These are phyloP conservation scores for Naja naja DNA, from an alignment of 2,113 vertebrate species.

Conservation along the genomic window DNA sequence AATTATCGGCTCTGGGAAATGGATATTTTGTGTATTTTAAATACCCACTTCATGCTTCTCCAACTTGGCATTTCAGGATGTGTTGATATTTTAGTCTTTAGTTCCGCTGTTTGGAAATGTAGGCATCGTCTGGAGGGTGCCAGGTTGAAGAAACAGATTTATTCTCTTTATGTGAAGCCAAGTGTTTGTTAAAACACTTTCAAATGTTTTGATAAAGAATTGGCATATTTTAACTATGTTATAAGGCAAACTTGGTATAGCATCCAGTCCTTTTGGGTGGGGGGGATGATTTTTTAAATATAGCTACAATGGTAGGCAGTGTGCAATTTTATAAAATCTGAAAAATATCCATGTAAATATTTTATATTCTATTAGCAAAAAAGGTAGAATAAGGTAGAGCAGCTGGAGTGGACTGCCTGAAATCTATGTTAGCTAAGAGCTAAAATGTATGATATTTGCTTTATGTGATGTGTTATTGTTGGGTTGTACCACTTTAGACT, in stretches of 20 bases:
- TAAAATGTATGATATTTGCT: not conserved
- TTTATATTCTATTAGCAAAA: not conserved
- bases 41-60: not conserved
- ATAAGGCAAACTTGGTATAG: not conserved
- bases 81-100: not conserved
- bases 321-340: constrained; percentile 11
- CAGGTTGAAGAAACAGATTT: not conserved
- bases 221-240: not conserved
- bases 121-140: not conserved
- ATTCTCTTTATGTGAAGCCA: not conserved
- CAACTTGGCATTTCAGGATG: not conserved
- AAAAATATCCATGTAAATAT: not conserved
- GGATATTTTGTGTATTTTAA: not conserved
- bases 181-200: not conserved
- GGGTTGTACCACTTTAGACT: not conserved
- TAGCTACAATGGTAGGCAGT: not conserved
- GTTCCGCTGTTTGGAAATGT: not conserved
- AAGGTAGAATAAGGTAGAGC: not conserved
- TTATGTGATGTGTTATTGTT: not conserved
- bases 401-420: not conserved
- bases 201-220: not conserved
- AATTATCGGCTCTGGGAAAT: not conserved
- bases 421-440: not conserved
- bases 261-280: not conserved
- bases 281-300: not conserved